Percentiles rank a stretch among this genome's conserved stretches.
Conservation (phyloP, 2,113 vertebrate genomes). For the Balaenoptera acutorostrata region DNA sequence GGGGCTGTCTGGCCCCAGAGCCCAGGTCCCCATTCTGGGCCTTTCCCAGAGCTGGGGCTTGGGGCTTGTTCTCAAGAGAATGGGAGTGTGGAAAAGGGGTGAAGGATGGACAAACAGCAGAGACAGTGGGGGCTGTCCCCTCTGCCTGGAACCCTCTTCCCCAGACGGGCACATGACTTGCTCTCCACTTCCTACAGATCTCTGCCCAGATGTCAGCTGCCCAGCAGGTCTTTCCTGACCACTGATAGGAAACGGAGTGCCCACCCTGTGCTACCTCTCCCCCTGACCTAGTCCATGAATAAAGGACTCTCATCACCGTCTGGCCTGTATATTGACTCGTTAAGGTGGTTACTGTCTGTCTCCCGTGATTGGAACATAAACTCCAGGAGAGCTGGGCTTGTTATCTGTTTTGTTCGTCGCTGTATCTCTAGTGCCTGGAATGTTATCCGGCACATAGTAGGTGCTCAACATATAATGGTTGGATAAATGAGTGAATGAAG, state of each 20-base stretch:
- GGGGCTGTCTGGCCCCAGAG: background rate
- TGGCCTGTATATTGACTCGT: background rate
- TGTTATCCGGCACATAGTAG: too few species aligned
- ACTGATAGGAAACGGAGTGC: background rate
- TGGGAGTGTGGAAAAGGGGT: background rate
- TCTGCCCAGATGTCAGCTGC: background rate
- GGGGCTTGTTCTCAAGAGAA: background rate
- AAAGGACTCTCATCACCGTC: background rate
- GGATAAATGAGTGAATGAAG: background rate
- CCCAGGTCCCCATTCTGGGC: background rate
- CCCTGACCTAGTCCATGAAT: background rate
- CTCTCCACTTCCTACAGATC: background rate
- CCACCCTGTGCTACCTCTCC: too few species aligned
- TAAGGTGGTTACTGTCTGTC: too few species aligned
- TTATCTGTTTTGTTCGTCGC: background rate
- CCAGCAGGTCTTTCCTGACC: background rate
- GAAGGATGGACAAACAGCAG: too few species aligned
- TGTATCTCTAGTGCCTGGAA: background rate
- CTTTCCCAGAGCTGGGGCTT: background rate
- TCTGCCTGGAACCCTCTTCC: background rate
- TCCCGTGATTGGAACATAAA: background rate
- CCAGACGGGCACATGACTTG: accelerated
- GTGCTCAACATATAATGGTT: background rate
- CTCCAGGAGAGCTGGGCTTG: background rate
- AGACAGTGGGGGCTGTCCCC: background rate